Percentiles rank a stretch among this genome's conserved stretches.
phyloP scores from a whole-genome alignment of 1,140 invertebrate species.

The Drosophila hydei region DNA sequence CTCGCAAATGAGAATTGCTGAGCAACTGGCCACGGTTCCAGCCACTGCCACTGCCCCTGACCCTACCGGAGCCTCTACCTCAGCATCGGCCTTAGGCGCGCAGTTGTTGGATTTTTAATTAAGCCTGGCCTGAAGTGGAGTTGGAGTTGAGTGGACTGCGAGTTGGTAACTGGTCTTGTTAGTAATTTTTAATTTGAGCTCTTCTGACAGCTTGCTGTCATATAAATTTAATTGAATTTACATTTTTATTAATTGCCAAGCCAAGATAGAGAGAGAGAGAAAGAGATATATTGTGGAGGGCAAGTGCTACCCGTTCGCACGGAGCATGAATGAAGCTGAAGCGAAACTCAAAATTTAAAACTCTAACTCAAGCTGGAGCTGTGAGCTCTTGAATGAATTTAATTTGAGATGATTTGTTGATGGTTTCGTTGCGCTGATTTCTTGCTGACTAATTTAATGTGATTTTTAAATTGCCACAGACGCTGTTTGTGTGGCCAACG shows the following conservation, averaged over 20 bases:
- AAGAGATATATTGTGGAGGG: background rate
- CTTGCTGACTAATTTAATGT: slow-evolving; percentile 83
- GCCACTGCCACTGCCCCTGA: background rate
- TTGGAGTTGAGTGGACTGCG: slow-evolving; percentile 43
- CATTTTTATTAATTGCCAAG: slow-evolving; percentile 83
- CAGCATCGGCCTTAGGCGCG: slow-evolving; percentile 1
- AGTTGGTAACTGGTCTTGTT: slow-evolving; percentile 70
- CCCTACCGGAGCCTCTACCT: background rate
- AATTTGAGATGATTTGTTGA: slow-evolving; percentile 83
- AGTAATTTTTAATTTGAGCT: slow-evolving; percentile 84
- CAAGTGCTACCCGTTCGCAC: slow-evolving; percentile 61
- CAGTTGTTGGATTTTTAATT: slow-evolving; percentile 81
- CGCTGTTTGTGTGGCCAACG: slow-evolving; percentile 71
- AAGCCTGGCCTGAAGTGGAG: slow-evolving; percentile 53
- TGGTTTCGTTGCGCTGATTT: slow-evolving; percentile 82
- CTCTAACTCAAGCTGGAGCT: slow-evolving; percentile 3
- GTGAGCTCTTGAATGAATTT: slow-evolving; percentile 73
- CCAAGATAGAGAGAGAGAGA: slow-evolving; percentile 5
- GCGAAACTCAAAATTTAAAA: background rate
- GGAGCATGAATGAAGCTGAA: slow-evolving; percentile 60
- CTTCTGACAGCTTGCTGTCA: slow-evolving; percentile 83
- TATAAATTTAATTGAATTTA: slow-evolving; percentile 84
- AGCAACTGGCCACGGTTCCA: background rate
- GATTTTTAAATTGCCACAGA: slow-evolving; percentile 79
- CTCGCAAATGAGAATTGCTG: slow-evolving; percentile 74